Evolutionary conservation across 92 coral and sea anemone species (phyloP), one percentile per base, ranked within the genome.

Genomic region (Siderastrea radians): DNA sequence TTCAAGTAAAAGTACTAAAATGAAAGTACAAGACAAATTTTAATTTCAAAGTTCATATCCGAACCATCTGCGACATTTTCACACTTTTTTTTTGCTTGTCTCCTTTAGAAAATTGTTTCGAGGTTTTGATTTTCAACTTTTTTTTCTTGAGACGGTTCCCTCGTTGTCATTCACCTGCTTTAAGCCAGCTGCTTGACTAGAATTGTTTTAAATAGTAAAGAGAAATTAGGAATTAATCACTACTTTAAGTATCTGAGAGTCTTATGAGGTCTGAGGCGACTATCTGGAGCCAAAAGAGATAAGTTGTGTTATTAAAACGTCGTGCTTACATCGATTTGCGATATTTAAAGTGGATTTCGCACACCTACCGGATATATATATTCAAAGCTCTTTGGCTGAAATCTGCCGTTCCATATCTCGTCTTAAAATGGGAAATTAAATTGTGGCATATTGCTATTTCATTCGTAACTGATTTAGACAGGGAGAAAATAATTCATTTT

Each of bases 381-480:
- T 71, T 71, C 68, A 82, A 55, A 70, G 58, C 14, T 82, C 58
- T 70, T 82, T 71, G 78, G 53, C 15, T 62, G 77, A 57, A 82
- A 82, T 82, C 38, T n/a, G 12, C 68, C 78, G 46, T 71, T 26
- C 50, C 67, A 71, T 69, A 82, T 82, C 78, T 82, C 66, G 48
- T 57, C 17, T 54, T 70, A 70, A 74, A 57, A 70, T 82, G 77
- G 70, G 46, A 84, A 84, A 84, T 59, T 38, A 73, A 73, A 83
- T 83, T 74, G 19, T 53, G 9, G 6, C 55, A 84, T 74, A 73
- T 59, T 73, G 81, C 61, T 84, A 45, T 74, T 84, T 84, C 87
- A 74, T 73, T 73, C 57, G 64, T 84, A 84, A 73, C 87, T 75
- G 87, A 62, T 84, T 73, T 17, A 44, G 85, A 15, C 87, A 50